Evolutionary conservation across 2,888 invertebrate species (phyloP).

Genomic region (Latrodectus elegans): DNA sequence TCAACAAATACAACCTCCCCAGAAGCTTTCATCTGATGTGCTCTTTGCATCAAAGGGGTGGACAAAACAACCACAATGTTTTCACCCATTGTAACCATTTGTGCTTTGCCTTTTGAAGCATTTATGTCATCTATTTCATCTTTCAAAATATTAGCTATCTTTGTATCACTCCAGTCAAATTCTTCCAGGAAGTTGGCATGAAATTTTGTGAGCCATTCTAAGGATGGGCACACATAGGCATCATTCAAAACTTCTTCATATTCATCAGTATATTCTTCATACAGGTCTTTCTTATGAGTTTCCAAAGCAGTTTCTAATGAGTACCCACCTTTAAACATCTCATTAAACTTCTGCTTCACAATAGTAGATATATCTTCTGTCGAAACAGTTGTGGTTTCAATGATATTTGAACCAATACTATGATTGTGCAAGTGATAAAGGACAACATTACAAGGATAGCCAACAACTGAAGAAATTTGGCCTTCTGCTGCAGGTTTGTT

Average conservation of each 20-base stretch:
- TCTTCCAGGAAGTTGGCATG: conserved; percentile 39
- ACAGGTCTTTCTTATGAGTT: conserved; percentile 50
- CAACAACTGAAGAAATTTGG: not conserved
- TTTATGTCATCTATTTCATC: conserved; percentile 60
- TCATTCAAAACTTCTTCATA: conserved; percentile 57
- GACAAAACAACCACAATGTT: conserved; percentile 49
- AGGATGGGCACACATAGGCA: conserved; percentile 40
- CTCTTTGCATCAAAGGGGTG: conserved; percentile 59
- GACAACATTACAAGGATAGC: conserved; percentile 59
- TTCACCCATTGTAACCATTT: conserved; percentile 38
- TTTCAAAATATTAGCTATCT: conserved; percentile 46
- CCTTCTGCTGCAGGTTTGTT: conserved; percentile 10
- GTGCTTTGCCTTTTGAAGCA: conserved; percentile 58
- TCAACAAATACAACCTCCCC: conserved; percentile 66
- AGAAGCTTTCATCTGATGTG: conserved; percentile 61
- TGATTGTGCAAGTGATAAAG: conserved; percentile 58
- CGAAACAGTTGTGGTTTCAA: conserved; percentile 35
- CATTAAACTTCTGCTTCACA: conserved; percentile 58
- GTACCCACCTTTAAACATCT: conserved; percentile 64
- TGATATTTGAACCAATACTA: conserved; percentile 40
- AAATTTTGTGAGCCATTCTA: conserved; percentile 52
- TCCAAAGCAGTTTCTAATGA: conserved; percentile 30
- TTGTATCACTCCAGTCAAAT: conserved; percentile 53
- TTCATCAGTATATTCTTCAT: conserved; percentile 65
- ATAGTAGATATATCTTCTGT: conserved; percentile 53